Evolutionary conservation across 2,888 invertebrate species (phyloP), one percentile per base, ranked within the genome.

Genomic region (Chymomyza procnemis): DNA sequence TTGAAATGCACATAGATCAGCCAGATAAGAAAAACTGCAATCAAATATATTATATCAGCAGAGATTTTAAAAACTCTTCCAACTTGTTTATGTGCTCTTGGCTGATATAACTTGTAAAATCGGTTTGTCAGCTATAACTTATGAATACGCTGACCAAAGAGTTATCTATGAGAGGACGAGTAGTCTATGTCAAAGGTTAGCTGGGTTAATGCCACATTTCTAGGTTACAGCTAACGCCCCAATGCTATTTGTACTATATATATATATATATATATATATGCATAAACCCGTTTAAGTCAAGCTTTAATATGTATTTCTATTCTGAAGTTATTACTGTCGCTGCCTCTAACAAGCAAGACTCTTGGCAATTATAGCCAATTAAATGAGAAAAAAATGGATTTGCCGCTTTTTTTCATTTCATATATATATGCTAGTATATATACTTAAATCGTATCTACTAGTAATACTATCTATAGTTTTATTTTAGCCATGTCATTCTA

Each of bases 311-410:
- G 52, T 64, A 57, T 73, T 67, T 46, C 50, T 52, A 18, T 52
- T 26, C 52, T 8, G 46, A 34, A 57, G 50, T 34, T 59, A 47
- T 63, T 14, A 26, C 52, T 61, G 59, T 16, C 61, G 55, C 48
- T 22, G 64, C 26, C 26, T 41, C 34, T 41, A 41, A 41, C 34
- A 12, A 41, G 34, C 34, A 3, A 41, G 34, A 41, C 34, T 41
- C 34, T 41, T 48, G 34, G 75, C 77, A 85, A 85, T 85, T 85
- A 85, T 69, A 73, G 47, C 65, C 78, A 85, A 85, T 85, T 86
- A 85, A 80, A 66, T 76, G 48, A 65, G 30, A 64, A 54, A 57
- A 66, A 67, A 66, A 57, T 65, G 61, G 64, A 54, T 66, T 70
- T 64, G 52, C 60, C 50, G 18, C 21, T 56, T 68, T 57, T 34